A percentile compares a stretch with the other conserved stretches of the same genome.
Conservation (phyloP, 2,888 invertebrate genomes). For the Cenopis cana region DNA sequence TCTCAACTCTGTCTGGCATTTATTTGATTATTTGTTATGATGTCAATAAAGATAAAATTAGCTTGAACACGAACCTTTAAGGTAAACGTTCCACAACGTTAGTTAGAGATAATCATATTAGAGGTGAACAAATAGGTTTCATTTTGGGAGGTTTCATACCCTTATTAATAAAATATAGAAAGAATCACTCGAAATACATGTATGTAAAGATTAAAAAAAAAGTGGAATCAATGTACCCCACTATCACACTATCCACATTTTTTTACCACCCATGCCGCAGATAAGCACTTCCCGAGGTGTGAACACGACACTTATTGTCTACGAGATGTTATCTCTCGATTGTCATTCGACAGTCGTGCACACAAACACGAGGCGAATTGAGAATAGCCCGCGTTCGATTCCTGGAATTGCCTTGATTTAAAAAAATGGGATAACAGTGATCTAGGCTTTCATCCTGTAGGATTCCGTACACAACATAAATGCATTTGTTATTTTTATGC, state of each 20-base stretch:
- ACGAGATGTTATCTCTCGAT: constrained; percentile 44
- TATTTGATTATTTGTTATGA: neutral
- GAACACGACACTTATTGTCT: constrained; percentile 48
- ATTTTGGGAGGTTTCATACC: too few relatives aligned
- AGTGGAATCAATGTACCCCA: too few relatives aligned
- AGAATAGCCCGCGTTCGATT: constrained; percentile 64
- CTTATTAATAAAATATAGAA: too few relatives aligned
- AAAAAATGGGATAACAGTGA: constrained; percentile 14
- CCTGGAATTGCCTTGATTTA: constrained; percentile 51
- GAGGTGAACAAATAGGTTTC: too few relatives aligned
- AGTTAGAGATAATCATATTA: too few relatives aligned
- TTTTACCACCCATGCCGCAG: constrained; percentile 31
- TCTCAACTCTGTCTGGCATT: constrained; percentile 8
- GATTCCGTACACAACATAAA: constrained; percentile 13
- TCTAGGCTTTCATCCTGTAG: neutral
- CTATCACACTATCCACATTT: constrained; percentile 9
- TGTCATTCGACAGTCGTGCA: constrained; percentile 44
- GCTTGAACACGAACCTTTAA: neutral
- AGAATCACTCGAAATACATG: too few relatives aligned
- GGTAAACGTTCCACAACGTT: too few relatives aligned
- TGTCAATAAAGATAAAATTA: neutral
- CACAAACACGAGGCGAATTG: constrained; percentile 66
- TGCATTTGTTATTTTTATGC: neutral
- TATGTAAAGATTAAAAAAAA: too few relatives aligned
- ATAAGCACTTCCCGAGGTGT: constrained; percentile 45